Conservation (phyloP, 2,888 invertebrate species). For the Nycteola revayana region DNA sequence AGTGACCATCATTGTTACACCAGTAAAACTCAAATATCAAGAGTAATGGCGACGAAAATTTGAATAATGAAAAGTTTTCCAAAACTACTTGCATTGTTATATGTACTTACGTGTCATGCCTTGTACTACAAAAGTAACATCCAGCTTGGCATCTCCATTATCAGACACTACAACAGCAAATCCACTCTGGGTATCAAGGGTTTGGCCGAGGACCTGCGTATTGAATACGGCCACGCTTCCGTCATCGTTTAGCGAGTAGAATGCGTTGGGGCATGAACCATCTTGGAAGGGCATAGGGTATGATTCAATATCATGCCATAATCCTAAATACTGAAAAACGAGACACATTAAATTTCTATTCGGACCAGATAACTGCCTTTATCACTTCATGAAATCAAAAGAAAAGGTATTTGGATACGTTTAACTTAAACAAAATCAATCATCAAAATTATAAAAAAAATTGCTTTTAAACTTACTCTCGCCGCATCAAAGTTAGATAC, state of each 20-base stretch:
- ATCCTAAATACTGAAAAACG: conserved; percentile 39
- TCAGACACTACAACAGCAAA: conserved; percentile 47
- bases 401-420: no score
- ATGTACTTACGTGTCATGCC: conserved; percentile 31
- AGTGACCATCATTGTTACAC: no score
- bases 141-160: conserved; percentile 82
- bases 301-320: conserved; percentile 49
- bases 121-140: conserved; percentile 81
- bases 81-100: no score
- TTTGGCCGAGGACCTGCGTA: conserved; percentile 43
- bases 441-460: background rate
- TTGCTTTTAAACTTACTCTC: conserved; percentile 18
- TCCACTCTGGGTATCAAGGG: conserved; percentile 37
- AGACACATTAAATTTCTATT: background rate
- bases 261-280: conserved; percentile 48
- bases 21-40: no score
- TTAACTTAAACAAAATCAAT: no score
- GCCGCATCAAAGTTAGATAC: conserved; percentile 20
- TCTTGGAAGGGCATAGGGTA: conserved; percentile 46
- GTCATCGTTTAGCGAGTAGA: conserved; percentile 29
- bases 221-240: conserved; percentile 27
- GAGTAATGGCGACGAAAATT: no score
- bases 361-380: no score
- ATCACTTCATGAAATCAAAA: no score
- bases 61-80: no score